These are phyloP conservation scores for Mallotus villosus DNA, from an alignment of 2,797 vertebrate species.

Conservation along the genomic window DNA sequence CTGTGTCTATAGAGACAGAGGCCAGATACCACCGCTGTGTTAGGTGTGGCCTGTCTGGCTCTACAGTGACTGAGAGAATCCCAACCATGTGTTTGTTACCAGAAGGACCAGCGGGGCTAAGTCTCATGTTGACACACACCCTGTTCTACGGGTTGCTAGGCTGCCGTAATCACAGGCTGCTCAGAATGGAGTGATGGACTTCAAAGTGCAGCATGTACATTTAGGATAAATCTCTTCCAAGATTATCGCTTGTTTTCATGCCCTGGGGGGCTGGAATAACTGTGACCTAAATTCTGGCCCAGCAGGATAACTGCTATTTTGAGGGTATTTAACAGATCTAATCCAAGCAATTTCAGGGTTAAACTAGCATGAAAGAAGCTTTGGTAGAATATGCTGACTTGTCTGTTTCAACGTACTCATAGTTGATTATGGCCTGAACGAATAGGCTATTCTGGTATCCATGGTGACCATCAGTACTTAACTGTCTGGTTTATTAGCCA, in stretches of 20 bases:
- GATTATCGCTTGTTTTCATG: conserved; percentile 13
- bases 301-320: conserved; percentile 1
- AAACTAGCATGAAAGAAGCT: background rate
- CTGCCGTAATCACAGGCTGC: conserved; percentile 4
- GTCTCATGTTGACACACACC: conserved; percentile 23
- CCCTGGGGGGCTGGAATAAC: conserved; percentile 3
- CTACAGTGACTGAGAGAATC: background rate
- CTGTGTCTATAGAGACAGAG: conserved; percentile 16
- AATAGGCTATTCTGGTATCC: background rate
- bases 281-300: conserved; percentile 28
- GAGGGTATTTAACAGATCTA: conserved; percentile 6
- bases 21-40: background rate
- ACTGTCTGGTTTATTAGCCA: background rate
- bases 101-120: conserved; percentile 15
- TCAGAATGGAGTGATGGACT: background rate
- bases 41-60: background rate
- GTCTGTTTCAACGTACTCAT: background rate
- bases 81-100: conserved; percentile 10
- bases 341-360: conserved; percentile 14
- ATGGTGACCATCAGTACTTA: background rate
- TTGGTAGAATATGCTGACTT: background rate
- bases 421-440: background rate
- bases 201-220: background rate
- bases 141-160: conserved; percentile 22
- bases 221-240: conserved; percentile 9